These are phyloP conservation scores for Nothocercus nigrocapillus DNA, from an alignment of 2,113 vertebrate species.

Conservation along the genomic window DNA sequence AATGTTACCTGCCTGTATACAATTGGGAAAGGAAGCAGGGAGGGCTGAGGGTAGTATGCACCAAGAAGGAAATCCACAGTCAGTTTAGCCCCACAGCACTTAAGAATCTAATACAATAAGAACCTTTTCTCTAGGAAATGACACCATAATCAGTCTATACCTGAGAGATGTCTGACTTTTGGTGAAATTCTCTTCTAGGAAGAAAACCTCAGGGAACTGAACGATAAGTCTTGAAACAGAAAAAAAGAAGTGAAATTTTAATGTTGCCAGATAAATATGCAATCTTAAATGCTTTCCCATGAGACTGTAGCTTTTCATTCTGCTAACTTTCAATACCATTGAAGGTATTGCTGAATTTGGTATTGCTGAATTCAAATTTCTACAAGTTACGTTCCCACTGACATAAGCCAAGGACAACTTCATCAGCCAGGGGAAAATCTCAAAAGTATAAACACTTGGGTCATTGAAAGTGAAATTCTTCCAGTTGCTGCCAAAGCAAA, in stretches of 20 bases:
- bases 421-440: background rate
- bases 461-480: background rate
- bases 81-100: background rate
- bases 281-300: background rate
- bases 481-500: background rate
- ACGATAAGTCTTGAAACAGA: background rate
- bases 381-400: background rate
- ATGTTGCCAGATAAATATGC: background rate
- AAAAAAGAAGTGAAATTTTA: background rate
- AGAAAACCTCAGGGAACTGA: background rate
- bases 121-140: background rate
- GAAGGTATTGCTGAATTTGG: no score
- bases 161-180: background rate
- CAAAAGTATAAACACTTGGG: background rate
- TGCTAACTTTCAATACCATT: background rate
- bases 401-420: background rate
- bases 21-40: background rate
- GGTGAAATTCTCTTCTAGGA: background rate
- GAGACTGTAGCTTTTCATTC: background rate
- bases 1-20: background rate
- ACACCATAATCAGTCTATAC: background rate
- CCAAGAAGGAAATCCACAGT: background rate
- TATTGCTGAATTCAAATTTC: background rate
- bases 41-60: background rate
- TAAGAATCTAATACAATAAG: background rate